Conservation (phyloP, 2,797 vertebrate genomes). For the Picus viridis region DNA sequence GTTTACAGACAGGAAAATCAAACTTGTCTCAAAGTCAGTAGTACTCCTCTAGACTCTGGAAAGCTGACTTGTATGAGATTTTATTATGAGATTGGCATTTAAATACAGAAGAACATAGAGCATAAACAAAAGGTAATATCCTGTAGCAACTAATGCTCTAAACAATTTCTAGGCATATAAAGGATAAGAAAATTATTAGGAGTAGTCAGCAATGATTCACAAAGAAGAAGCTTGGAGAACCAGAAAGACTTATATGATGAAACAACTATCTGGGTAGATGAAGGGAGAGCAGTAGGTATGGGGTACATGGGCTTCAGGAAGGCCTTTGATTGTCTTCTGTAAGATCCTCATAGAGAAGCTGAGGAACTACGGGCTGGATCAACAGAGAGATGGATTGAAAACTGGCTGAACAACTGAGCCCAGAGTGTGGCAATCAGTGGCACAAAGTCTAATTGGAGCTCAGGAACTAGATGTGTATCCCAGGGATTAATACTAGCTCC, state of each 20-base stretch:
- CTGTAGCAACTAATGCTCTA: not conserved
- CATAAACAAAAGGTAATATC: not conserved
- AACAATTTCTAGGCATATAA: not conserved
- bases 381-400: not conserved
- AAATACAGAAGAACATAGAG: not conserved
- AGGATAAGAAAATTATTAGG: not conserved
- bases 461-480: not conserved
- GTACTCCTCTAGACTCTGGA: not conserved
- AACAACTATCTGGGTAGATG: fast-evolving
- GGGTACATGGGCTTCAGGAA: not conserved
- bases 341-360: not conserved
- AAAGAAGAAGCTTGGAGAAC: not conserved
- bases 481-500: not conserved
- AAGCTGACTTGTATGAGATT: not conserved
- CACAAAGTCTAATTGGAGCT: not conserved
- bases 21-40: not conserved
- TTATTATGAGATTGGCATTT: not conserved
- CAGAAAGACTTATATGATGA: no score
- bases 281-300: not conserved
- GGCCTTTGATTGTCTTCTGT: not conserved
- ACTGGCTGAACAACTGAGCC: not conserved
- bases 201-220: not conserved
- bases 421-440: no score
- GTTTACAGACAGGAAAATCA: not conserved
- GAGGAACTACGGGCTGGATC: not conserved